A percentile compares a stretch with the other conserved stretches of the same genome.
Evolutionary conservation across 2,797 vertebrate species (phyloP).

Genomic region (Anomalospiza imberbis): DNA sequence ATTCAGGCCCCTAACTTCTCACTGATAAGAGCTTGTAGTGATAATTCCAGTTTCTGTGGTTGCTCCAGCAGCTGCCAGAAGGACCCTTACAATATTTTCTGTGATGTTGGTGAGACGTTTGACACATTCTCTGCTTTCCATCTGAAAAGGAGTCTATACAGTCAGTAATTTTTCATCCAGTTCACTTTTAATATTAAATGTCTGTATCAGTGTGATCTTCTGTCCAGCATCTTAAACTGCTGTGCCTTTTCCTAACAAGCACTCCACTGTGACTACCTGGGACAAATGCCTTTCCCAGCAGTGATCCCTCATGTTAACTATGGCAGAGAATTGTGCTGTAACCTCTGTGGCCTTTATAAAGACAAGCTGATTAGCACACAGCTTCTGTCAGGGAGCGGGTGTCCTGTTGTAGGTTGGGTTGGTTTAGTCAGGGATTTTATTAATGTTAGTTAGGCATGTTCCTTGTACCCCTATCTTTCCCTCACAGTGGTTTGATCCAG

Average conservation of each 20-base stretch:
- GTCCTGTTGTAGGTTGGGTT: too few relatives aligned
- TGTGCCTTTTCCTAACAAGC: background rate
- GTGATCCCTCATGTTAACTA: background rate
- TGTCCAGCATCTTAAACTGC: background rate
- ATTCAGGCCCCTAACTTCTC: background rate
- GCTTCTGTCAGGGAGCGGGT: background rate
- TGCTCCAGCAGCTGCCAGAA: background rate
- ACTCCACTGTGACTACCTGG: background rate
- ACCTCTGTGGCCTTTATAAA: background rate
- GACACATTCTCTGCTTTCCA: background rate
- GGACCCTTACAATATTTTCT: background rate
- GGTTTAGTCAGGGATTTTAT: too few relatives aligned
- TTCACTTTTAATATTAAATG: background rate
- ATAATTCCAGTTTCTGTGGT: background rate
- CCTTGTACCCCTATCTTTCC: too few relatives aligned
- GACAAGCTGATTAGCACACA: background rate
- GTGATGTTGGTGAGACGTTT: rapidly evolving
- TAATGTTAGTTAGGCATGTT: too few relatives aligned
- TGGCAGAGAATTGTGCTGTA: background rate
- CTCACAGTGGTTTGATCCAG: too few relatives aligned
- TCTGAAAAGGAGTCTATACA: background rate
- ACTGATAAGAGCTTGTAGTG: background rate
- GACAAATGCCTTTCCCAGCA: background rate
- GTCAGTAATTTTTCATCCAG: background rate
- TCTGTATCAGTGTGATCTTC: background rate